Evolutionary conservation across 2,797 vertebrate species (phyloP).

Genomic region (Chlorospingus semifuscus): DNA sequence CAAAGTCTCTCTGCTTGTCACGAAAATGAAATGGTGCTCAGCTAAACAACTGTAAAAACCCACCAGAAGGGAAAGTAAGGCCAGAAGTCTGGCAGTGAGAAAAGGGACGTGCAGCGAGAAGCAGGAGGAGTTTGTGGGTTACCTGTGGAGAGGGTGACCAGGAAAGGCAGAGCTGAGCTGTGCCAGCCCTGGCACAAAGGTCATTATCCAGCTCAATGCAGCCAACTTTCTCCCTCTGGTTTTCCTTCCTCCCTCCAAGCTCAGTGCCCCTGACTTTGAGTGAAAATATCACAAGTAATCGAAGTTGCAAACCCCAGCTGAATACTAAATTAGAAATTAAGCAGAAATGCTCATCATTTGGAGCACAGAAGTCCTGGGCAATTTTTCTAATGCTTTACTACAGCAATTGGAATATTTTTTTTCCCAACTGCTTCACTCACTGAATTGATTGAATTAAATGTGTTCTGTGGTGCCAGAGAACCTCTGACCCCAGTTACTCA

Average conservation of each 20-base stretch:
- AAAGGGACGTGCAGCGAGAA: not conserved
- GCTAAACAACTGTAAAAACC: not conserved
- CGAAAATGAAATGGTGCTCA: not conserved
- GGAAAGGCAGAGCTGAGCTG: not conserved
- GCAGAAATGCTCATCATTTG: slow-evolving; percentile 28
- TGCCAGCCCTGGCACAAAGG: not conserved
- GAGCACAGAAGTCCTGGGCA: slow-evolving; percentile 34
- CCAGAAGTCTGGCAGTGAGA: not conserved
- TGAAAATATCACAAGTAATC: slow-evolving; percentile 44
- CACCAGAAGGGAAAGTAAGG: not conserved
- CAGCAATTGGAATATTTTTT: not conserved
- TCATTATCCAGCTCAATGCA: not conserved
- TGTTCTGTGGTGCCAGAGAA: slow-evolving; percentile 62
- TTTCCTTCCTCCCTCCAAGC: not conserved
- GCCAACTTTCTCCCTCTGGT: not conserved
- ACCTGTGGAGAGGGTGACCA: not conserved
- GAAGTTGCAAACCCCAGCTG: slow-evolving; percentile 25
- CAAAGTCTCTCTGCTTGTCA: not conserved
- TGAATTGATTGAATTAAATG: slow-evolving; percentile 83
- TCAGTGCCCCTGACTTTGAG: not conserved
- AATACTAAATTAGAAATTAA: slow-evolving; percentile 68
- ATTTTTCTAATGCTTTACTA: slow-evolving; percentile 32
- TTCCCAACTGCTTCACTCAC: slow-evolving; percentile 70
- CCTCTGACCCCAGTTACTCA: slow-evolving; percentile 56
- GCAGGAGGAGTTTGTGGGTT: not conserved